phyloP scores from a whole-genome alignment of 2,888 invertebrate genomes.

The Trissoscelio sp. region DNA sequence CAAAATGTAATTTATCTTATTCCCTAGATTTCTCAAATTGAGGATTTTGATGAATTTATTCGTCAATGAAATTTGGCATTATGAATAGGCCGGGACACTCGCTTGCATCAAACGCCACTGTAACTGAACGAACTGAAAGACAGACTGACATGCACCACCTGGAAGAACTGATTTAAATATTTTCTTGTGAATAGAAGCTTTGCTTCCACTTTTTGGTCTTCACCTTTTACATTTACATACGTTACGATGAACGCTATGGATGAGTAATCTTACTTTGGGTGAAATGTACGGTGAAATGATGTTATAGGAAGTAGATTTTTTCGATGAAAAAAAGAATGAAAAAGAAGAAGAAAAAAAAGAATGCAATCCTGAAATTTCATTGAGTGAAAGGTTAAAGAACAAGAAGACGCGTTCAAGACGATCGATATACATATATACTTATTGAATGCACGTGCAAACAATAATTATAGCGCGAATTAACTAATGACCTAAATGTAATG shows the following conservation, averaged over 20 bases:
- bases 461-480: constrained; percentile 52
- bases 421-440: constrained; percentile 38
- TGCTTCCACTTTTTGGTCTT: constrained; percentile 16
- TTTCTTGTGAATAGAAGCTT: constrained; percentile 17
- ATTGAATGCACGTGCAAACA: constrained; percentile 17
- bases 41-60: no score
- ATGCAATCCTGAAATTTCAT: no score
- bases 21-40: no score
- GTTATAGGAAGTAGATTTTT: no score
- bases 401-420: constrained; percentile 6
- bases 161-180: constrained; percentile 24
- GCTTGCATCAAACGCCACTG: background rate
- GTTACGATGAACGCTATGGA: background rate
- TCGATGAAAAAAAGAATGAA: no score
- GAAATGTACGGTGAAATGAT: constrained; percentile 1
- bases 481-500: constrained; percentile 49
- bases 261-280: background rate
- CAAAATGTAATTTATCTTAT: no score
- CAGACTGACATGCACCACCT: constrained; percentile 9
- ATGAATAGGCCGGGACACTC: constrained; percentile 3
- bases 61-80: constrained; percentile 8
- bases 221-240: constrained; percentile 3
- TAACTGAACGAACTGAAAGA: constrained; percentile 2
- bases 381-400: no score
- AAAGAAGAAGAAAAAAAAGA: no score